Conservation (phyloP, 2,888 invertebrate species). For the Rhaphigaster nebulosa region DNA sequence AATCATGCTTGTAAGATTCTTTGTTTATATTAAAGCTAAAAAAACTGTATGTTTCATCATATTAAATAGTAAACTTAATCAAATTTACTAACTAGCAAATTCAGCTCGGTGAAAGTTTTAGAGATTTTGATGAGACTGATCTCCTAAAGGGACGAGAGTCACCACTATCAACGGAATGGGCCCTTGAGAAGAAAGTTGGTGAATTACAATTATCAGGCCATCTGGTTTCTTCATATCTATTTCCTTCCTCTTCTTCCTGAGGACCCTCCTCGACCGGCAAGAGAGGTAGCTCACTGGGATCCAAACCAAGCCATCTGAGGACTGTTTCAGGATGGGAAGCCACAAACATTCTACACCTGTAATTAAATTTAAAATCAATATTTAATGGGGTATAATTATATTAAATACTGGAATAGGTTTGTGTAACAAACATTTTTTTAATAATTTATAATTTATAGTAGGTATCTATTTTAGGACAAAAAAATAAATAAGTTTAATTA, state of each 20-base stretch:
- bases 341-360: slow-evolving; percentile 71
- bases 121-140: slow-evolving; percentile 65
- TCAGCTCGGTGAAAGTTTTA: slow-evolving; percentile 57
- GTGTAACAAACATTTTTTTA: too few relatives aligned
- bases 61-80: not conserved
- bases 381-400: not conserved
- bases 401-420: too few relatives aligned
- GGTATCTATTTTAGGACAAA: too few relatives aligned
- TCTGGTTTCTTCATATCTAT: not conserved
- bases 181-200: not conserved
- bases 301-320: slow-evolving; percentile 80
- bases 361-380: slow-evolving; percentile 52
- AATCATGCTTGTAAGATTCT: too few relatives aligned
- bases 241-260: slow-evolving; percentile 26
- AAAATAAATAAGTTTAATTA: too few relatives aligned
- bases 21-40: not conserved
- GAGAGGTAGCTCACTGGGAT: slow-evolving; percentile 71
- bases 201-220: slow-evolving; percentile 39
- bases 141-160: slow-evolving; percentile 66
- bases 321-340: slow-evolving; percentile 81
- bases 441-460: too few relatives aligned
- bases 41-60: not conserved
- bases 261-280: slow-evolving; percentile 61
- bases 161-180: slow-evolving; percentile 42
- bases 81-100: slow-evolving; percentile 23